These are phyloP conservation scores for Fragariocoptes setiger DNA, from an alignment of 1,140 invertebrate species.

Conservation along the genomic window DNA sequence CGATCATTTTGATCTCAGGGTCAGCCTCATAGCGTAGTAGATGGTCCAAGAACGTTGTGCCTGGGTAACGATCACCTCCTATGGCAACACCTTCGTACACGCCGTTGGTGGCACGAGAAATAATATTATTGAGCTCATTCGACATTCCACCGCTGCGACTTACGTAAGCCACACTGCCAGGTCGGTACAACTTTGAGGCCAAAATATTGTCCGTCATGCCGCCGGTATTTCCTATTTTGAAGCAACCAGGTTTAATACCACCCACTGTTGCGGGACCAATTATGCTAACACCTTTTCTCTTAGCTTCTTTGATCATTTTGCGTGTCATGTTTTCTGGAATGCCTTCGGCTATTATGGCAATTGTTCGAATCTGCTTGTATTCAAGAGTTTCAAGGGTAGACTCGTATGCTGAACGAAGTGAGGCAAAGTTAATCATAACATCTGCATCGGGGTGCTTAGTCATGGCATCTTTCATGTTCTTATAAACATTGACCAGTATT, in stretches of 20 bases:
- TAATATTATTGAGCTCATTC: slow-evolving; percentile 95
- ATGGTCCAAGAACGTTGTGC: slow-evolving; percentile 93
- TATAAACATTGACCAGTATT: slow-evolving; percentile 77
- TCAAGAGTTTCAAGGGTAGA: slow-evolving; percentile 72
- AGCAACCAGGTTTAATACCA: slow-evolving; percentile 91
- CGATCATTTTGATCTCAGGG: slow-evolving; percentile 57
- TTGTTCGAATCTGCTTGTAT: slow-evolving; percentile 71
- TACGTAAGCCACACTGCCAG: slow-evolving; percentile 68
- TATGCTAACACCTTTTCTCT: slow-evolving; percentile 42
- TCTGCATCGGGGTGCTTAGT: slow-evolving; percentile 73
- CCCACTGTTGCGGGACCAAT: slow-evolving; percentile 90
- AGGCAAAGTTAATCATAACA: slow-evolving; percentile 94
- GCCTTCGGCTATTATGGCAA: slow-evolving; percentile 95
- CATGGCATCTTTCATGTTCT: slow-evolving; percentile 87
- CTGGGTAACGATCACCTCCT: slow-evolving; percentile 94
- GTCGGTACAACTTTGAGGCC: slow-evolving; percentile 76
- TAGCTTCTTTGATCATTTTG: slow-evolving; percentile 57
- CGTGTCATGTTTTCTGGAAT: slow-evolving; percentile 93
- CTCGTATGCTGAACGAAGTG: slow-evolving; percentile 82
- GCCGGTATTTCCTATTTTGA: slow-evolving; percentile 97
- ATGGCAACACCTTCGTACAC: slow-evolving; percentile 94
- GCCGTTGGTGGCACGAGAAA: slow-evolving; percentile 81
- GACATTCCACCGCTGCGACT: slow-evolving; percentile 96
- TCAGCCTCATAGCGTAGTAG: slow-evolving; percentile 47
- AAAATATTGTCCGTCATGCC: slow-evolving; percentile 99